A percentile compares a stretch with the other conserved stretches of the same genome.
These are phyloP conservation scores for Ophion ellenae DNA, from an alignment of 2,888 invertebrate genomes.

Conservation along the genomic window DNA sequence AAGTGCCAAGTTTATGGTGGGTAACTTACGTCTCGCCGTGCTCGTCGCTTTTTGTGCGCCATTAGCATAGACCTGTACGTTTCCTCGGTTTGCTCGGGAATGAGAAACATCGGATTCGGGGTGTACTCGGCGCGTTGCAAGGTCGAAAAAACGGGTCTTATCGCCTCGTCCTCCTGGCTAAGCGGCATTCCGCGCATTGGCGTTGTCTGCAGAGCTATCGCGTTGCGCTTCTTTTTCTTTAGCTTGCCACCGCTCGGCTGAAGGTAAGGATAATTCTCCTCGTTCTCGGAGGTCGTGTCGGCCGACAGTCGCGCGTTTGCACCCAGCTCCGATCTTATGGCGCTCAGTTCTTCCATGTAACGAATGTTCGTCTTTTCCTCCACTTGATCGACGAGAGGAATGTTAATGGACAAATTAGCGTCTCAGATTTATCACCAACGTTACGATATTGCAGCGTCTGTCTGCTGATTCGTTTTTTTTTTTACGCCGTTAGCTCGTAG, in stretches of 20 bases:
- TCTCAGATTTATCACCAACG: too few species aligned
- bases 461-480: too few species aligned
- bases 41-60: slow-evolving; percentile 89
- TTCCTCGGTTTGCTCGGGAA: slow-evolving; percentile 87
- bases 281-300: slow-evolving; percentile 81
- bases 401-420: too few species aligned
- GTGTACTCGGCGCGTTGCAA: slow-evolving; percentile 80
- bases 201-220: slow-evolving; percentile 71
- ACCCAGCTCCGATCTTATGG: slow-evolving; percentile 79
- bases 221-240: slow-evolving; percentile 74
- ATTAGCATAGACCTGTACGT: slow-evolving; percentile 89
- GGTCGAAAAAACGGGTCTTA: slow-evolving; percentile 81
- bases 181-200: slow-evolving; percentile 76
- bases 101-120: slow-evolving; percentile 79
- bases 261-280: slow-evolving; percentile 80
- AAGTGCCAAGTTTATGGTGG: neutral
- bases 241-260: slow-evolving; percentile 75
- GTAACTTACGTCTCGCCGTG: slow-evolving; percentile 88
- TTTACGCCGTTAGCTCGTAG: too few species aligned
- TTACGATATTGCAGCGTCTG: too few species aligned
- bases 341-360: slow-evolving; percentile 80
- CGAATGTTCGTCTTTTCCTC: slow-evolving; percentile 81
- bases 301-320: slow-evolving; percentile 74
- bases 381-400: slow-evolving; percentile 68
- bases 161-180: slow-evolving; percentile 78